These are phyloP conservation scores for Gastrophysa polygoni DNA, from an alignment of 2,888 invertebrate genomes.

Conservation along the genomic window DNA sequence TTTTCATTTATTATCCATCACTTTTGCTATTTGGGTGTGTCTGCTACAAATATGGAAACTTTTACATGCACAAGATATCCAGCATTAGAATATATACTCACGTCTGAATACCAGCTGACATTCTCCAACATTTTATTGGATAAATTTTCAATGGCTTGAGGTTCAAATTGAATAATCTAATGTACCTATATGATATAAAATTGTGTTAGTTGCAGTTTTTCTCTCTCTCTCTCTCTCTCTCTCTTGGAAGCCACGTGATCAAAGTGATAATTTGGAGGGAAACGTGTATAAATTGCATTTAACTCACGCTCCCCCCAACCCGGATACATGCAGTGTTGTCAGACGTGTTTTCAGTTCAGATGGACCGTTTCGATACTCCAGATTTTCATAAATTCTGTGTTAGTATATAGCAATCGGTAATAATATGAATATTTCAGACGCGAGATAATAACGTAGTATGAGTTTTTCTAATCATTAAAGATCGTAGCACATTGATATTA, in stretches of 20 bases:
- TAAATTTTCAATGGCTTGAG: too few species aligned
- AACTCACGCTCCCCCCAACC: slow-evolving; percentile 27
- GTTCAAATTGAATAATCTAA: not conserved
- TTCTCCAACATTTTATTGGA: slow-evolving; percentile 5
- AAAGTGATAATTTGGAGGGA: slow-evolving; percentile 24
- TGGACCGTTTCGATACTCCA: too few species aligned
- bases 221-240: not conserved
- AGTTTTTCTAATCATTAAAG: too few species aligned
- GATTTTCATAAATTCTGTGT: too few species aligned
- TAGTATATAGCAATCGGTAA: too few species aligned
- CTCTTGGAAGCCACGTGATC: not conserved
- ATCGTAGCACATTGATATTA: too few species aligned
- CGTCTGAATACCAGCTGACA: not conserved
- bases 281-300: slow-evolving; percentile 31
- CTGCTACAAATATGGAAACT: too few species aligned
- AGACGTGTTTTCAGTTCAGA: not conserved
- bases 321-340: not conserved
- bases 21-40: too few species aligned
- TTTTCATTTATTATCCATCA: too few species aligned
- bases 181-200: slow-evolving; percentile 17
- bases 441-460: too few species aligned
- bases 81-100: not conserved
- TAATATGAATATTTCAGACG: too few species aligned
- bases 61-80: not conserved
- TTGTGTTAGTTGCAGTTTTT: not conserved